phyloP scores from a whole-genome alignment of 2,113 vertebrate genomes.

The Noturus placidus region DNA sequence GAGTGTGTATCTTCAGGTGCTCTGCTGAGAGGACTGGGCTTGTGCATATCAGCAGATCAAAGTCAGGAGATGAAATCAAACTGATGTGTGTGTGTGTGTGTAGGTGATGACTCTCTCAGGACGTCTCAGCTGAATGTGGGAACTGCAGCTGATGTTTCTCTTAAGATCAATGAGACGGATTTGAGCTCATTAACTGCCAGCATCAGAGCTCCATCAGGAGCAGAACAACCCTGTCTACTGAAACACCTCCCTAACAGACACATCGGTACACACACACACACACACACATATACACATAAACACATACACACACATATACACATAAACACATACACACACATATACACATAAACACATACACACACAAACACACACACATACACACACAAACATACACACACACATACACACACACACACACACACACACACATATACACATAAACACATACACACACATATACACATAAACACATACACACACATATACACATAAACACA shows the following conservation, averaged over 20 bases:
- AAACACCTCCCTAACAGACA: slow-evolving; percentile 93
- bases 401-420: neutral
- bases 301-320: neutral
- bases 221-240: slow-evolving; percentile 91
- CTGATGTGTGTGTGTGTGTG: neutral
- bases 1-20: too few species aligned
- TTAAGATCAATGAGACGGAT: slow-evolving; percentile 95
- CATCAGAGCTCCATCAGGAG: slow-evolving; percentile 91
- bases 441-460: neutral
- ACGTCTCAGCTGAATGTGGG: slow-evolving; percentile 94
- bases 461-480: neutral
- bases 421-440: neutral
- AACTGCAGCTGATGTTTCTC: slow-evolving; percentile 88
- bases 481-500: neutral
- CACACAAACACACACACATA: neutral
- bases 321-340: neutral
- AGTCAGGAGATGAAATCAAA: neutral
- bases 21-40: too few species aligned
- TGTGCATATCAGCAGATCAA: too few species aligned
- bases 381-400: neutral
- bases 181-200: slow-evolving; percentile 87
- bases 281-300: slow-evolving; percentile 2
- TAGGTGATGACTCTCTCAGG: slow-evolving; percentile 90
- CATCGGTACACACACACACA: slow-evolving; percentile 70
- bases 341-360: neutral